Evolutionary conservation across 2,888 invertebrate genomes (phyloP).

Genomic region (Mechanitis mazaeus): DNA sequence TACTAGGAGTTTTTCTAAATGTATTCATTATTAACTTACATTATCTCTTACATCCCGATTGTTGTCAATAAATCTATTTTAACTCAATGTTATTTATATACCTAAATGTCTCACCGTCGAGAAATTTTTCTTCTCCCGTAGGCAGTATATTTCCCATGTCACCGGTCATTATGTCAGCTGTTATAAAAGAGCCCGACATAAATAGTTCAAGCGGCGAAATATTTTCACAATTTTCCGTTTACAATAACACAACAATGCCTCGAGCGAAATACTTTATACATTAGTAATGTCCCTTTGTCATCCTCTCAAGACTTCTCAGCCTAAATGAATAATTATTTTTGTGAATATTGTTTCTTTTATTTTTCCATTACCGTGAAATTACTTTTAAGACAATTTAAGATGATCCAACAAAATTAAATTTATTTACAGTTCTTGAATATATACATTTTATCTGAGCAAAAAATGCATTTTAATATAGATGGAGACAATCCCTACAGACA

Average conservation of each 20-base stretch:
- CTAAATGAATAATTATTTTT: conserved; percentile 27
- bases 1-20: neutral
- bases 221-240: conserved; percentile 24
- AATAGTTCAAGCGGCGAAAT: conserved; percentile 23
- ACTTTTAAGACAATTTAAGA: conserved; percentile 1
- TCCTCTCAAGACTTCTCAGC: conserved; percentile 26
- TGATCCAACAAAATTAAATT: neutral
- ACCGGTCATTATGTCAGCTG: conserved; percentile 56
- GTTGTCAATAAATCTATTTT: conserved; percentile 9
- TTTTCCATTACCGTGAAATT: conserved; percentile 6
- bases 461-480: neutral
- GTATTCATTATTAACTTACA: neutral
- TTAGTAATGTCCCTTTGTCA: conserved; percentile 27
- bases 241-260: conserved; percentile 23
- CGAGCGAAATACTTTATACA: conserved; percentile 22
- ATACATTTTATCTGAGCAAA: neutral
- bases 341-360: conserved; percentile 17
- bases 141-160: conserved; percentile 47
- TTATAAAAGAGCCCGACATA: conserved; percentile 31
- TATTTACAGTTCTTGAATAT: neutral
- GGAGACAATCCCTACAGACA: no score
- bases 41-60: neutral
- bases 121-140: conserved; percentile 18
- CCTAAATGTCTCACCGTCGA: conserved; percentile 20
- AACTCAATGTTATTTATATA: conserved; percentile 13